Evolutionary conservation across 1,140 invertebrate species (phyloP), one percentile per base, ranked within the genome.

Genomic region (Anoplolepis gracilipes): DNA sequence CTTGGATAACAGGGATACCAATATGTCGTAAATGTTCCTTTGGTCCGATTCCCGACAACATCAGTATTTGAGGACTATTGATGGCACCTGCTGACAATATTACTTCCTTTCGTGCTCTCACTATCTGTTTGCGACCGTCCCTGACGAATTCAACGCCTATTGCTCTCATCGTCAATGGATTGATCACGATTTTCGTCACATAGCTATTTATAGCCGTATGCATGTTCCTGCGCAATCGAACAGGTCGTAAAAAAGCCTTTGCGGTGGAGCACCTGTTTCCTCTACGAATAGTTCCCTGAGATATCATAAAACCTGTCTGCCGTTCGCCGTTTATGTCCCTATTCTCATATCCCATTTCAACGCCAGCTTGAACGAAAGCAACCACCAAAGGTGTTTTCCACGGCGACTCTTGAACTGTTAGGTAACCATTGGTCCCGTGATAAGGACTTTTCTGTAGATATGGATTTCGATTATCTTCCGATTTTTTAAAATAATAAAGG

Each of bases 251-350:
- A 90, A 99, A 99, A 0, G 98, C 98, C 94, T 98, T 98, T 0
- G 98, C 97, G 8, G 98, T 98, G 85, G 97, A 98, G 93, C 98
- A 99, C 65, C 99, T 95, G 0, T 96, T 97, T 0, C 98, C 98
- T 62, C 97, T 94, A 86, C 98, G 93, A 25, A 99, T 98, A 0
- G 98, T 99, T 7, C 97, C 98, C 96, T 98, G 98, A 4, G 97
- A 97, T 55, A 98, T 97, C 97, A 98, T 98, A 85, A 98, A 98
- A 5, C 98, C 97, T 0, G 97, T 97, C 93, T 98, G 97, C 2
- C 96, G 93, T 79, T 97, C 97, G 42, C 98, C 97, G 95, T 98
- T 98, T 11, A 98, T 98, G 91, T 99, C 98, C 64, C 97, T 96
- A 91, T 97, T 98, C 84, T 97, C 97, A 92, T 99, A 99, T 16